Conservation (phyloP, 2,113 vertebrate genomes). For the Pelmatolapia mariae region DNA sequence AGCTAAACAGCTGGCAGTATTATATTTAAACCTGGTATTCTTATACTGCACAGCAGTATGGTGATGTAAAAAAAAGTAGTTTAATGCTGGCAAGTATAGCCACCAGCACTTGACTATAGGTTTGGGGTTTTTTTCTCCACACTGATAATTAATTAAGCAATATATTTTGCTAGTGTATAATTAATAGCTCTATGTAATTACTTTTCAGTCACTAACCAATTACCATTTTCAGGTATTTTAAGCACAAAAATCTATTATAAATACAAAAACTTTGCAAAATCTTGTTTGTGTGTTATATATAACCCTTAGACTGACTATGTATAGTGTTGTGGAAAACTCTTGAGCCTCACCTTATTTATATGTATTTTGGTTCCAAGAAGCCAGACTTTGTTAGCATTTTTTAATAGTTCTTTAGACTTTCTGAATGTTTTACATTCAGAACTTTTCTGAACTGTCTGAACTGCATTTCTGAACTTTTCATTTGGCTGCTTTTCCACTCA, state of each 20-base stretch:
- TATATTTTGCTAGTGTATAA: neutral
- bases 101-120: too few relatives aligned
- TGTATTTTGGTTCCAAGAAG: neutral
- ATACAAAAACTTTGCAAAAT: neutral
- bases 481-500: neutral
- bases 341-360: neutral
- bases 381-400: neutral
- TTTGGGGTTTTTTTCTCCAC: fast-evolving
- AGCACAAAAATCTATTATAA: neutral
- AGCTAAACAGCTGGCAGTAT: neutral
- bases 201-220: neutral
- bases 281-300: neutral
- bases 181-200: neutral
- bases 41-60: neutral
- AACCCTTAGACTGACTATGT: neutral
- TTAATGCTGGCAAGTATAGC: neutral
- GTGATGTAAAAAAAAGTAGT: neutral
- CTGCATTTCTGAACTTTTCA: neutral
- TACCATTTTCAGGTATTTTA: neutral
- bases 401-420: neutral
- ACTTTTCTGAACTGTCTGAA: neutral
- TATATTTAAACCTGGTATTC: neutral
- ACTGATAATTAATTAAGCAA: neutral
- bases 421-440: neutral
- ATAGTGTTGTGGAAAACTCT: neutral